A percentile compares a stretch with the other conserved stretches of the same genome.
Evolutionary conservation across 2,113 vertebrate species (phyloP).

Genomic region (Chlorocebus sabaeus): DNA sequence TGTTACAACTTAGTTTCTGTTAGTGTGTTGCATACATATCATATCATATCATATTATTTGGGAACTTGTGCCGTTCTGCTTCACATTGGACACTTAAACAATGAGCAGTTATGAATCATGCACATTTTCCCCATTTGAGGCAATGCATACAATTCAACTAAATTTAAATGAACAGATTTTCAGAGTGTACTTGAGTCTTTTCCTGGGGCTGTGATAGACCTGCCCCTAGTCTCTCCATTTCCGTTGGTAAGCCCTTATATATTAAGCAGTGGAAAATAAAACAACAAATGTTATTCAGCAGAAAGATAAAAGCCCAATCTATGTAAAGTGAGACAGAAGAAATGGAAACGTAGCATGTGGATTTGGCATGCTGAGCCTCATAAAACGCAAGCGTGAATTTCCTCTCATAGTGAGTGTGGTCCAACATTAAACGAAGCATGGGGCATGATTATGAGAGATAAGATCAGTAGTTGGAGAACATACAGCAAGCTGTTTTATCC

Average conservation of each 20-base stretch:
- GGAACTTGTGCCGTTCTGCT: background rate
- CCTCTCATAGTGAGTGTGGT: constrained; percentile 72
- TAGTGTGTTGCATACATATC: background rate
- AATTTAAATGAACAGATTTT: constrained; percentile 49
- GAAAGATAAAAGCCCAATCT: constrained; percentile 70
- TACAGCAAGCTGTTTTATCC: constrained; percentile 73
- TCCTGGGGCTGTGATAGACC: constrained; percentile 40
- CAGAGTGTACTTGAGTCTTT: constrained; percentile 42
- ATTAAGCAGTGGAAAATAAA: constrained; percentile 57
- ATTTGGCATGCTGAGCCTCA: constrained; percentile 66
- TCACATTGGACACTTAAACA: background rate
- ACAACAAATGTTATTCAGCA: constrained; percentile 62
- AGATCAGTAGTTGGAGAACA: constrained; percentile 70
- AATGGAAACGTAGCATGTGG: constrained; percentile 67
- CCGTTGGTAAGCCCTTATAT: constrained; percentile 54
- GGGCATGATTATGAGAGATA: constrained; percentile 72
- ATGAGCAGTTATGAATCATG: background rate
- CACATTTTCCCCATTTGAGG: background rate
- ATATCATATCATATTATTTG: background rate
- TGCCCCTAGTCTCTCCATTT: constrained; percentile 31
- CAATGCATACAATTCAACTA: background rate
- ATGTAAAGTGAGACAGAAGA: constrained; percentile 64
- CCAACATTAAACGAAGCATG: constrained; percentile 71
- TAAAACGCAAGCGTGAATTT: constrained; percentile 71
- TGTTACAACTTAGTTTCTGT: background rate